Percentiles rank a stretch among this genome's conserved stretches.
These are phyloP conservation scores for Oncorhynchus kisutch DNA, from an alignment of 2,113 vertebrate species.

Conservation along the genomic window DNA sequence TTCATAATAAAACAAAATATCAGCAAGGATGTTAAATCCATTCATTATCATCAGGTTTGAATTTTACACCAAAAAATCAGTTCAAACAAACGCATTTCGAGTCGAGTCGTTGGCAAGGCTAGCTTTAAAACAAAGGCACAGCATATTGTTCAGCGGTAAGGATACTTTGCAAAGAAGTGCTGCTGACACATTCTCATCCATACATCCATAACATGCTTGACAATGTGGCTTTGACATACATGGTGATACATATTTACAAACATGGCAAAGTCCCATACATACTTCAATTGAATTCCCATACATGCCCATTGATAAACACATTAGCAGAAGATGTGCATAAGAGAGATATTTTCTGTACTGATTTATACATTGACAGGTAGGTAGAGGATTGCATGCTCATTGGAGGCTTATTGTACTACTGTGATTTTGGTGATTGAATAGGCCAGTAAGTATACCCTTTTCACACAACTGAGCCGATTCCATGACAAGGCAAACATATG, in stretches of 20 bases:
- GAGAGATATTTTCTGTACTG: constrained; percentile 32
- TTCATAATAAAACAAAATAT: constrained; percentile 56
- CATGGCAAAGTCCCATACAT: constrained; percentile 30
- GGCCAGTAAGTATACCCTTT: neutral
- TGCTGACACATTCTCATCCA: constrained; percentile 60
- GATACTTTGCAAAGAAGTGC: constrained; percentile 76
- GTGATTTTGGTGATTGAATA: constrained; percentile 19
- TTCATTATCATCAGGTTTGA: constrained; percentile 62
- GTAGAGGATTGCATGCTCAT: constrained; percentile 38
- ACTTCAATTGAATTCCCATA: constrained; percentile 1
- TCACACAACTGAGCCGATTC: neutral
- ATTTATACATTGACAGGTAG: constrained; percentile 23
- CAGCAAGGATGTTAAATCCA: constrained; percentile 64
- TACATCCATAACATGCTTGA: constrained; percentile 59
- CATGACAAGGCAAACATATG: no score
- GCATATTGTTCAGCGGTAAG: constrained; percentile 77
- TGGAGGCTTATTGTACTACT: constrained; percentile 16
- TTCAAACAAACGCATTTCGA: constrained; percentile 56
- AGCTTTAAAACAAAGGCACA: constrained; percentile 83
- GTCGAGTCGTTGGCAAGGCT: constrained; percentile 79
- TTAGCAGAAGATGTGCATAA: constrained; percentile 32
- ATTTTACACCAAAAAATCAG: constrained; percentile 56
- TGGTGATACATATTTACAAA: constrained; percentile 27
- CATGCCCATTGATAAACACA: constrained; percentile 41
- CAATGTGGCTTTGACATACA: constrained; percentile 45